phyloP scores from a whole-genome alignment of 2,888 invertebrate genomes.

The Rhamphomyia laevipes region DNA sequence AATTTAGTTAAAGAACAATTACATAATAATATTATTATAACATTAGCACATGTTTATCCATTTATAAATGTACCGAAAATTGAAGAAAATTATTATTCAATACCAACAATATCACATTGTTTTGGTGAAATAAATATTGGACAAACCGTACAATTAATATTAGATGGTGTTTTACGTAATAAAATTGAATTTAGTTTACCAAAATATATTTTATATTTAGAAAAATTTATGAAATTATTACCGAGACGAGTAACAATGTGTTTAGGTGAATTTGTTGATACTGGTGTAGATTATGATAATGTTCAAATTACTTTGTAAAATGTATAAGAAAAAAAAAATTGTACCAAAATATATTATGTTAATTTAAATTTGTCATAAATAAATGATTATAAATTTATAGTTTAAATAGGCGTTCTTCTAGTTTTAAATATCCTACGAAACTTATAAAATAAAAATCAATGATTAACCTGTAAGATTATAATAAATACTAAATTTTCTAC shows the following conservation, averaged over 20 bases:
- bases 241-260: conserved; percentile 48
- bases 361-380: too few species aligned
- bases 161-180: conserved; percentile 50
- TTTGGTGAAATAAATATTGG: conserved; percentile 50
- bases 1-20: conserved; percentile 45
- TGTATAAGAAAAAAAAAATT: not conserved
- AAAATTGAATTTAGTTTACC: conserved; percentile 52
- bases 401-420: too few species aligned
- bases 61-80: conserved; percentile 46
- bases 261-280: conserved; percentile 49
- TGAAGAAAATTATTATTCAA: conserved; percentile 44
- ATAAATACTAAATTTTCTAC: too few species aligned
- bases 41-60: conserved; percentile 50
- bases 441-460: too few species aligned
- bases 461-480: too few species aligned
- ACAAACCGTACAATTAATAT: conserved; percentile 45
- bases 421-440: too few species aligned
- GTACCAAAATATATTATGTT: not conserved
- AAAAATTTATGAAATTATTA: conserved; percentile 45
- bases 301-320: conserved; percentile 21
- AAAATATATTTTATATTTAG: conserved; percentile 45
- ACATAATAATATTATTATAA: conserved; percentile 44
- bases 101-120: conserved; percentile 48
- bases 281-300: conserved; percentile 49
- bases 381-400: too few species aligned